Evolutionary conservation across 2,797 vertebrate genomes (phyloP), one percentile per base, ranked within the genome.

Genomic region (Pachyuromys duprasi): DNA sequence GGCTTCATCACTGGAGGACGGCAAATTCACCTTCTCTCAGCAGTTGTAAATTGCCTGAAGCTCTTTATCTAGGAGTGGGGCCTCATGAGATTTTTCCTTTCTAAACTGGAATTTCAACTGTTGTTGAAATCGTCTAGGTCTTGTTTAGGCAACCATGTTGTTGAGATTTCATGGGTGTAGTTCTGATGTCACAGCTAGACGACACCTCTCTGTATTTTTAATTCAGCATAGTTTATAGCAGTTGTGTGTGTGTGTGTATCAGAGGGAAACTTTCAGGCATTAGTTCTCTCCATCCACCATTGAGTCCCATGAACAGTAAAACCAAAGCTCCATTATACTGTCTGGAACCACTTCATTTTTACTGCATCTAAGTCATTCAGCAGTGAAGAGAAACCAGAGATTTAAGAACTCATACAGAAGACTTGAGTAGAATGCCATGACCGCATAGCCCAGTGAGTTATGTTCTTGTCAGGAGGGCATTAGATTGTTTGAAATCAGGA

Each of bases 151-250:
- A 55, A 33, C 31, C 76, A 6, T 79, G 31, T 11, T 53, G 75
- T 53, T 78, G 49, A 79, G 76, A 79, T n/a, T 79, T 79, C 76
- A 55, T 79, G 76, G 17, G 8, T 55, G 9, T 79, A 55, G 49
- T 79, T 78, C n/a, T 28, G 8, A 17, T 79, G 31, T 33, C 11
- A 79, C 9, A 78, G 31, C 76, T 55, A 53, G 31, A 78, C 53
- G 49, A 8, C 28, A 78, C 31, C 31, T 33, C 65, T 67, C 14
- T 72, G 24, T 84, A 5, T 83, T 94, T 93, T 95, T 92, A 26
- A 96, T 2, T 91, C 65, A 80, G n/a, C 79, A 62, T 95, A 82
- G 79, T 62, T 81, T n/a, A 78, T 55, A 53, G 31, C 22, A 49
- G 1, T 8, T 55, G 2, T 55, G 75, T 55, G 49, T 49, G 42